phyloP scores from a whole-genome alignment of 2,797 vertebrate genomes.

The Parotocinclus haroldoi region DNA sequence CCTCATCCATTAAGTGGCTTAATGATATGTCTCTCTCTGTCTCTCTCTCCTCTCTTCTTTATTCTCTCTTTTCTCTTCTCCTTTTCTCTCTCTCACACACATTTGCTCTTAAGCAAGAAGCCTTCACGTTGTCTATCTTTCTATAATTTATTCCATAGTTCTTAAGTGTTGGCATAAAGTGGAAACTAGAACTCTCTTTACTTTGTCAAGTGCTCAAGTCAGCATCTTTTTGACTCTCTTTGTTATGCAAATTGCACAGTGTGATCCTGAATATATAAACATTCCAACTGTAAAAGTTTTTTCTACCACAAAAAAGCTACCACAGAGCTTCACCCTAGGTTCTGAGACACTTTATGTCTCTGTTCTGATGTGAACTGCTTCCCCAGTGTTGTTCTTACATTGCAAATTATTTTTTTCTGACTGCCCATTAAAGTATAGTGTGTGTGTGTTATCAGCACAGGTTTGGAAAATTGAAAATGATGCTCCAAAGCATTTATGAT shows the following conservation, averaged over 20 bases:
- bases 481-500: no score
- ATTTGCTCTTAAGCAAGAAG: no score
- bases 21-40: slow-evolving; percentile 2
- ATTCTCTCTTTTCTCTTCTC: slow-evolving; percentile 11
- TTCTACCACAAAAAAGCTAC: neutral
- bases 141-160: no score
- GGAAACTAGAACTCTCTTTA: slow-evolving; percentile 2
- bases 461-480: no score
- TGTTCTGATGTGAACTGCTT: no score
- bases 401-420: no score
- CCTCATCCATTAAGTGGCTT: neutral
- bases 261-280: neutral
- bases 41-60: neutral
- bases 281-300: neutral
- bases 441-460: no score
- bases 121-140: no score
- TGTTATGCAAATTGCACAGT: slow-evolving; percentile 10
- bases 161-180: slow-evolving; percentile 1
- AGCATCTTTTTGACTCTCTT: neutral
- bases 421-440: no score
- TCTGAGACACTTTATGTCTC: no score
- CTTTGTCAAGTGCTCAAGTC: neutral
- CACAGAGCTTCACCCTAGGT: no score
- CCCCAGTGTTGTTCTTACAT: no score
- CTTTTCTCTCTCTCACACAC: slow-evolving; percentile 2